These are phyloP conservation scores for Sula dactylatra DNA, from an alignment of 2,113 vertebrate genomes.

Conservation along the genomic window DNA sequence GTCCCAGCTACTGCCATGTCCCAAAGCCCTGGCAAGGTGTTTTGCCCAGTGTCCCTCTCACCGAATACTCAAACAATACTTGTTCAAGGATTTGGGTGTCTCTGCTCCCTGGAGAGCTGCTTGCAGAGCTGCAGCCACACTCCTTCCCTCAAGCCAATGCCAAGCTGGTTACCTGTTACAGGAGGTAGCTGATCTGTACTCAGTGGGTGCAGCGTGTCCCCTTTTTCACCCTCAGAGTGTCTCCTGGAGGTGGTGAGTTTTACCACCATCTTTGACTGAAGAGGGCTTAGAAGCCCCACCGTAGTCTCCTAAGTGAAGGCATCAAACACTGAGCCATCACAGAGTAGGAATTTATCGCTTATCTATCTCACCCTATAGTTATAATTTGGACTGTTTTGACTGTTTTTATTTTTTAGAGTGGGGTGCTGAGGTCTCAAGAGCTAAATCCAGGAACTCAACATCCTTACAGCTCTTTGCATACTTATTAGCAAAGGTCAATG, in stretches of 20 bases:
- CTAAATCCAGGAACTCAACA: background rate
- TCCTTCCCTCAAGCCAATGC: fast-evolving
- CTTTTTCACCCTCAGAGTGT: background rate
- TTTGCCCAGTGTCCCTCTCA: background rate
- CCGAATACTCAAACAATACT: fast-evolving
- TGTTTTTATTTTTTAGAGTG: too few species aligned
- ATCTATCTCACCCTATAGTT: fast-evolving
- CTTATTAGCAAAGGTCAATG: background rate
- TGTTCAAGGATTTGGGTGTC: background rate
- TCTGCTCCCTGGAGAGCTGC: background rate
- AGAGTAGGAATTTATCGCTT: background rate
- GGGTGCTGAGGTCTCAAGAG: background rate
- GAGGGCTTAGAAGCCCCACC: background rate
- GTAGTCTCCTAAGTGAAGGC: fast-evolving
- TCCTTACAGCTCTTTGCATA: background rate
- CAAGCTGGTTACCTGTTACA: too few species aligned
- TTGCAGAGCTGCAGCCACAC: background rate
- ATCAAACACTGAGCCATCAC: background rate
- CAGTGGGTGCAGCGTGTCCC: too few species aligned
- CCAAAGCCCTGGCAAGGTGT: fast-evolving
- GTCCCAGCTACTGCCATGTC: fast-evolving
- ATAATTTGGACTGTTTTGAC: background rate
- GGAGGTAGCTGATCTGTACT: background rate
- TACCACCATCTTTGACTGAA: background rate
- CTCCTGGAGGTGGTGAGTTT: background rate